These are phyloP conservation scores for Sebastes taczanowskii DNA, from an alignment of 2,797 vertebrate species.

Conservation along the genomic window DNA sequence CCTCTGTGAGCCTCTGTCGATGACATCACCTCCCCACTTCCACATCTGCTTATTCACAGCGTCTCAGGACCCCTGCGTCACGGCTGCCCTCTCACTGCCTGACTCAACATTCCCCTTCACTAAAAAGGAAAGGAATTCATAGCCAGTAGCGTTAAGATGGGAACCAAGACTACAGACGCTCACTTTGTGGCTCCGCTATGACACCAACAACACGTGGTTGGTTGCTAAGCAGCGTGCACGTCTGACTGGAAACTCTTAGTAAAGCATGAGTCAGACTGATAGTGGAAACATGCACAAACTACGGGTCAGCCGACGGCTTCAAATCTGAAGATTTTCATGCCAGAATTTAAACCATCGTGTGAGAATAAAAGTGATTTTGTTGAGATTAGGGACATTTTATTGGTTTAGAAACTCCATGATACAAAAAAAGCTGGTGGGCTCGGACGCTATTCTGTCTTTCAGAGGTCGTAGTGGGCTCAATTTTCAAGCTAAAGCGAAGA, in stretches of 20 bases:
- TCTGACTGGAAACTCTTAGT: conserved; percentile 18
- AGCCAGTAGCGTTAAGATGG: background rate
- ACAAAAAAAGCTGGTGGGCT: too few relatives aligned
- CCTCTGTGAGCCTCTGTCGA: background rate
- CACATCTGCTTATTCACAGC: conserved; percentile 7
- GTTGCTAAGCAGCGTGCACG: background rate
- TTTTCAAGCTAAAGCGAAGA: too few relatives aligned
- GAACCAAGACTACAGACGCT: conserved; percentile 21
- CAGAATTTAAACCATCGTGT: background rate
- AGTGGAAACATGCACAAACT: background rate
- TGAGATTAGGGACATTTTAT: background rate
- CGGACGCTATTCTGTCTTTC: too few relatives aligned
- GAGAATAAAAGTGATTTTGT: background rate
- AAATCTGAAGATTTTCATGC: background rate
- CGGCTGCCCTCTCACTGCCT: conserved; percentile 12
- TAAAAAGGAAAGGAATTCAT: conserved; percentile 51
- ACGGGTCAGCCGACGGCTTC: background rate
- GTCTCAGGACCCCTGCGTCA: conserved; percentile 45
- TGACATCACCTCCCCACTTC: conserved; percentile 7
- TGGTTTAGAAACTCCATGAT: background rate
- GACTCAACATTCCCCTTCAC: conserved; percentile 38
- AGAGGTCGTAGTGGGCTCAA: too few relatives aligned
- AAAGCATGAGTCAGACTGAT: conserved; percentile 4
- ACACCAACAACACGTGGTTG: background rate
- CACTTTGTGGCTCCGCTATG: background rate